Percentiles rank a stretch among this genome's conserved stretches.
Conservation (phyloP, 2,113 vertebrate species). For the Rissa tridactyla region DNA sequence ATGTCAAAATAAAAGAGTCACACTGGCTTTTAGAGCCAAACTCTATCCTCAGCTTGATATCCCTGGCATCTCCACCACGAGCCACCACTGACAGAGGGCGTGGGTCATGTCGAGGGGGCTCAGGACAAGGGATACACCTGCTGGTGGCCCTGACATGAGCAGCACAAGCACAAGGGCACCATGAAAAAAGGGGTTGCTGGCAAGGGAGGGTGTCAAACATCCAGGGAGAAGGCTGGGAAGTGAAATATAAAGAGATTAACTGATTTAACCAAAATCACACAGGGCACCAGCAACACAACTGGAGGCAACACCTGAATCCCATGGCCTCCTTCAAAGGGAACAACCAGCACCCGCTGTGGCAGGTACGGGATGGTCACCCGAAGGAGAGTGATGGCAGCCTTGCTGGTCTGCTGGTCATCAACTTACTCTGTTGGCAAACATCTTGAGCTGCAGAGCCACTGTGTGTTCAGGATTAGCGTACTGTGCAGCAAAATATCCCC, state of each 20-base stretch:
- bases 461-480: background rate
- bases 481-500: background rate
- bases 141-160: too few species aligned
- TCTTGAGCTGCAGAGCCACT: background rate
- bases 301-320: background rate
- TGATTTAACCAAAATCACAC: background rate
- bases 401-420: background rate
- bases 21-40: background rate
- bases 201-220: background rate
- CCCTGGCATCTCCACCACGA: background rate
- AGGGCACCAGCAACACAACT: background rate
- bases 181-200: fast-evolving
- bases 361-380: fast-evolving
- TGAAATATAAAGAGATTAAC: background rate
- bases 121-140: background rate
- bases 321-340: background rate
- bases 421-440: background rate
- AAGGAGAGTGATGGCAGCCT: fast-evolving
- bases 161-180: background rate
- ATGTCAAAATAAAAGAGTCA: background rate
- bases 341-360: background rate
- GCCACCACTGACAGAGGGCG: background rate
- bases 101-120: fast-evolving
- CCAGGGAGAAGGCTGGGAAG: background rate
- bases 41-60: background rate